Percentiles rank a stretch among this genome's conserved stretches.
These are phyloP conservation scores for Cassiopea xamachana DNA, from an alignment of 30 jellyfish, hydroid and myxozoan genomes.

Conservation along the genomic window DNA sequence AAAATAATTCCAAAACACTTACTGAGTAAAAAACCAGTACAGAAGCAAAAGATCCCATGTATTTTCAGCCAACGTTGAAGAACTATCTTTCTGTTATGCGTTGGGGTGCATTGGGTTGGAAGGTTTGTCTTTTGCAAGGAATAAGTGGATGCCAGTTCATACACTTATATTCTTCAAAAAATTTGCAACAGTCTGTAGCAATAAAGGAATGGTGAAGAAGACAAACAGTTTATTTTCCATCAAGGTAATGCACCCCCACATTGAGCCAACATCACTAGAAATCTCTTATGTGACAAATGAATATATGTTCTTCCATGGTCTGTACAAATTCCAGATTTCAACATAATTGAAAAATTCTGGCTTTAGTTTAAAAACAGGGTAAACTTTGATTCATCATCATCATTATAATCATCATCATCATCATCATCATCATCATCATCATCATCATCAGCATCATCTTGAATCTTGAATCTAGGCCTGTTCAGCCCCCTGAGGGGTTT, in stretches of 20 bases:
- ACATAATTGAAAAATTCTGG: conserved; percentile 36
- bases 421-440: too few species aligned
- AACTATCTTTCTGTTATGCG: conserved; percentile 1
- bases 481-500: too few species aligned
- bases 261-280: not conserved
- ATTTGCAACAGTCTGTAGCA: not conserved
- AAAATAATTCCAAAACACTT: conserved; percentile 15
- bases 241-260: not conserved
- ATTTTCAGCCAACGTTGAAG: conserved; percentile 29
- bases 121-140: conserved; percentile 12
- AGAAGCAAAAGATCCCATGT: conserved; percentile 21
- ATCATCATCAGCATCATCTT: too few species aligned
- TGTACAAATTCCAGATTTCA: conserved; percentile 25
- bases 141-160: not conserved
- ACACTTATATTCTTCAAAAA: conserved; percentile 2
- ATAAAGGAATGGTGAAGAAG: conserved; percentile 9
- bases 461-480: too few species aligned
- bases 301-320: conserved; percentile 24
- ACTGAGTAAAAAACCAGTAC: conserved; percentile 3
- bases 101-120: conserved; percentile 40
- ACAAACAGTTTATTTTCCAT: not conserved
- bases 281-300: not conserved
- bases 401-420: not conserved
- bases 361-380: not conserved
- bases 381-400: not conserved